Evolutionary conservation across 2,113 vertebrate genomes (phyloP).

Genomic region (Planiliza haematocheilus): DNA sequence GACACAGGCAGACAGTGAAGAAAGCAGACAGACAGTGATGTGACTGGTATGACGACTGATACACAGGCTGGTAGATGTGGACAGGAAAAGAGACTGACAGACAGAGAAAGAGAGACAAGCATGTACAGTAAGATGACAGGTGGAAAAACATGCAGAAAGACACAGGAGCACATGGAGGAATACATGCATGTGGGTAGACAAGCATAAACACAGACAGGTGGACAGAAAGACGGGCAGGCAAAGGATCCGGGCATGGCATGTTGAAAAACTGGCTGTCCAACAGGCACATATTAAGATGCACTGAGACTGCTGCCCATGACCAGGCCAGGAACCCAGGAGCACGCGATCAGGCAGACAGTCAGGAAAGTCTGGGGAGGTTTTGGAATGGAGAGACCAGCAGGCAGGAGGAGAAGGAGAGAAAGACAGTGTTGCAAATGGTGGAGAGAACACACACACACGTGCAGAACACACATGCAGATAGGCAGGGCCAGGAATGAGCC

Average conservation of each 20-base stretch:
- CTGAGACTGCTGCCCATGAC: slow-evolving; percentile 6
- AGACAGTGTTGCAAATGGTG: slow-evolving; percentile 36
- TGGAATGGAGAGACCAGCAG: no score
- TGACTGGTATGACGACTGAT: slow-evolving; percentile 42
- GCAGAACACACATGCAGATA: slow-evolving; percentile 41
- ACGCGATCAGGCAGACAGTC: slow-evolving; percentile 16
- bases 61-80: slow-evolving; percentile 40
- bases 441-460: slow-evolving; percentile 15
- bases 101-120: slow-evolving; percentile 38
- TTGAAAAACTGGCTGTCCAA: no score
- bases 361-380: no score
- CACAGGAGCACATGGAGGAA: slow-evolving; percentile 33
- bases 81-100: slow-evolving; percentile 41
- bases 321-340: slow-evolving; percentile 25
- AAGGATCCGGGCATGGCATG: slow-evolving; percentile 18
- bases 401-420: not conserved
- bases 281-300: no score
- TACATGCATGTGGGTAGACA: slow-evolving; percentile 34
- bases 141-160: slow-evolving; percentile 49
- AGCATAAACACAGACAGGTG: slow-evolving; percentile 28
- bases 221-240: no score
- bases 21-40: slow-evolving; percentile 17
- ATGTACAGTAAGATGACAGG: slow-evolving; percentile 49
- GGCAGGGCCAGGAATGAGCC: slow-evolving; percentile 70
- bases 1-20: not conserved